phyloP scores from a whole-genome alignment of 2,888 invertebrate genomes.

The Rhabditophanes sp. region DNA sequence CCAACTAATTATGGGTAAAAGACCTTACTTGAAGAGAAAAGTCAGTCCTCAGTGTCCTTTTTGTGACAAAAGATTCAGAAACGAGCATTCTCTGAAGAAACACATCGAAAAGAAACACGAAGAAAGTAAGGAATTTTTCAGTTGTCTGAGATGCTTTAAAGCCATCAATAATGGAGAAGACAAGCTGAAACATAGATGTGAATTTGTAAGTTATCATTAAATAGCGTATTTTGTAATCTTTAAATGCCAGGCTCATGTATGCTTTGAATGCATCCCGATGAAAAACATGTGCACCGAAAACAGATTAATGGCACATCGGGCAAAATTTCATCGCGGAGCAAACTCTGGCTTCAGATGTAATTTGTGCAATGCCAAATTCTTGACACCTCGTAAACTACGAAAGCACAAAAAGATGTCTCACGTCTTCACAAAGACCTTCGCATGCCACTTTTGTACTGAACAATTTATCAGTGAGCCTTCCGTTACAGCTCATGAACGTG shows the following conservation, averaged over 20 bases:
- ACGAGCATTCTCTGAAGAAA: constrained; percentile 40
- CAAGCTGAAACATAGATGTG: constrained; percentile 30
- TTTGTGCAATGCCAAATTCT: constrained; percentile 40
- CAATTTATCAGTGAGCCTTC: constrained; percentile 39
- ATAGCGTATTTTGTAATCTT: too few species aligned
- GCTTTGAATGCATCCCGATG: constrained; percentile 40
- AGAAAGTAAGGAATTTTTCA: constrained; percentile 34
- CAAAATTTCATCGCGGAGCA: constrained; percentile 26
- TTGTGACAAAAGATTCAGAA: constrained; percentile 44
- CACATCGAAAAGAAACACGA: constrained; percentile 42
- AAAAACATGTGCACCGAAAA: constrained; percentile 36
- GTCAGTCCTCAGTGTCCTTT: constrained; percentile 44
- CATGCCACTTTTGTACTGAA: constrained; percentile 44
- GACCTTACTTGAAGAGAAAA: constrained; percentile 41
- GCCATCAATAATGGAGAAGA: constrained; percentile 17
- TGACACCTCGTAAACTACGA: constrained; percentile 42
- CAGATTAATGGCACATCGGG: constrained; percentile 16
- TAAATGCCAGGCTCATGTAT: constrained; percentile 35
- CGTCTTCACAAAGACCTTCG: constrained; percentile 40
- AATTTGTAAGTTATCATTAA: constrained; percentile 21
- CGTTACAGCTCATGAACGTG: constrained; percentile 40
- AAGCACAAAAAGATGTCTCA: constrained; percentile 44
- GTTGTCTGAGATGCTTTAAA: constrained; percentile 43
- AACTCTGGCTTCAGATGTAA: constrained; percentile 40
- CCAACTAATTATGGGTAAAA: constrained; percentile 20